Base-by-base conservation (phyloP, 2,888 invertebrate species). In the Microctonus hyperodae region DNA sequence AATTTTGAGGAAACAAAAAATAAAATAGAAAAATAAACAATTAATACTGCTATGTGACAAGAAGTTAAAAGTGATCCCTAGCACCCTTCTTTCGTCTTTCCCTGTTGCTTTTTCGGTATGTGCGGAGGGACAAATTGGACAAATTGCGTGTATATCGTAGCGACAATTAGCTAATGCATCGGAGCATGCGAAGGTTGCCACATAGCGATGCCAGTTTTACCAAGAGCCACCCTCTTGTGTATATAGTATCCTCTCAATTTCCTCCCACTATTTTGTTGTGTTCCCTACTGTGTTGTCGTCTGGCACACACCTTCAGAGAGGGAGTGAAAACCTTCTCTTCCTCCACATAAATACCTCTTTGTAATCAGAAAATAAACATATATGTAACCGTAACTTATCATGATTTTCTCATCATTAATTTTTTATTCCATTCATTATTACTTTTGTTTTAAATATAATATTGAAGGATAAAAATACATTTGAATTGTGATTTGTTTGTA, bases 121-220 rank as follows among this genome's bases (percentile, higher is more conserved):
- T 25, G n/a, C n/a, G n/a, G n/a, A n/a, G 10, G 25, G 28, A 70
- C 61, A 69, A 73, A 69, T 70, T 71, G 68, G 65, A 69, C 67
- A 75, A 73, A 73, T 71, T 70, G 70, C 67, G 62, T 70, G 69
- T 68, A 69, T 69, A n/a, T n/a, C 64, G 66, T 65, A 65, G 66
- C 50, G 74, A 78, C 81, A 81, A 82, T 82, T 81, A 81, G 81
- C 79, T 81, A 81, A 82, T 81, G 81, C 76, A 79, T 69, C 67
- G 72, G 69, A 70, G 69, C 70, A 72, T 70, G 60, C 44, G 66
- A 60, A 61, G 60, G 62, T 62, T 40, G 64, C 50, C 56, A 20
- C 50, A 57, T 64, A 63, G 59, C 68, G 31, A 69, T 66, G 58
- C 72, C 67, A 72, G 68, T 74, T 44, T 79, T 76, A 77, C 74